phyloP scores from a whole-genome alignment of 2,888 invertebrate genomes.

The Aphodius granarius region DNA sequence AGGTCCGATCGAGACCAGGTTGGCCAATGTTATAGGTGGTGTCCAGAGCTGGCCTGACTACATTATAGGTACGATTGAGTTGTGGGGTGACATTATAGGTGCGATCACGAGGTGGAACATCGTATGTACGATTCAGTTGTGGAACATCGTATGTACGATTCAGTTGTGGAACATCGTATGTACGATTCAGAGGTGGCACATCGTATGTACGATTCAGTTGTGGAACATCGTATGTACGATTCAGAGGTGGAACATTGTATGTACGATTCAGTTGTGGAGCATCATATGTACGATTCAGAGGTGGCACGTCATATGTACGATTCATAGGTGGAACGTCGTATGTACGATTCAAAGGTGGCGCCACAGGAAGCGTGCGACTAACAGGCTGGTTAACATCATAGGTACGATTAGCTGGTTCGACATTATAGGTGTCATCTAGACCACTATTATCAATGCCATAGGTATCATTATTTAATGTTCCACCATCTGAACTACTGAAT shows the following conservation, averaged over 20 bases:
- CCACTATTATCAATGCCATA: neutral
- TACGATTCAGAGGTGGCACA: neutral
- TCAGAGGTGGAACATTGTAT: neutral
- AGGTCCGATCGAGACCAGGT: neutral
- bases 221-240: neutral
- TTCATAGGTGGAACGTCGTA: neutral
- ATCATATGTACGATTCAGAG: neutral
- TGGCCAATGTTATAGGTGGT: neutral
- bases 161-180: neutral
- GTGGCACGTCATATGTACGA: neutral
- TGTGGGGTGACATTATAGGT: neutral
- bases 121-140: neutral
- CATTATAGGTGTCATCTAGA: neutral
- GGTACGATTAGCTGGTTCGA: neutral
- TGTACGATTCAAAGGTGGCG: neutral
- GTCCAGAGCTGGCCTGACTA: neutral
- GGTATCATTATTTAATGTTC: too few relatives aligned
- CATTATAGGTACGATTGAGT: neutral
- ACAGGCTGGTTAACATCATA: neutral
- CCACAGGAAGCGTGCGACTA: neutral
- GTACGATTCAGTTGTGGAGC: neutral
- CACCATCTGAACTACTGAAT: too few relatives aligned
- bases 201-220: too few relatives aligned
- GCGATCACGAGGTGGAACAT: neutral
- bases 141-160: slow-evolving; percentile 1